phyloP scores from a whole-genome alignment of 2,113 vertebrate genomes.

The Sterna hirundo region DNA sequence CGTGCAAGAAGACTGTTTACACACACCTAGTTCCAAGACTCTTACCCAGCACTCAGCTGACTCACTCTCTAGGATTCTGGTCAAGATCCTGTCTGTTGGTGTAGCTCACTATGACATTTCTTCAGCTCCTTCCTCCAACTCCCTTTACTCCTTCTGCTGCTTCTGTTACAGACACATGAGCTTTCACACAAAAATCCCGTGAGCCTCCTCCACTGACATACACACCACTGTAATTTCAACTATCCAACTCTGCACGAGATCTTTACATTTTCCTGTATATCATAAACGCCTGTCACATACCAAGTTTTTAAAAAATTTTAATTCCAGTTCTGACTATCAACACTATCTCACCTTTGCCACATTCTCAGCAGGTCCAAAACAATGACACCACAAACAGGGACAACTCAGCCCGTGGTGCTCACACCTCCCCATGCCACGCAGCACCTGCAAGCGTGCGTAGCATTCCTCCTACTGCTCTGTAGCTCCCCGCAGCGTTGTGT shows the following conservation, averaged over 20 bases:
- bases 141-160: not conserved
- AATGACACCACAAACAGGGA: not conserved
- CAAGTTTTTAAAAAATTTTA: not conserved
- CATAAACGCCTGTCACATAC: not conserved
- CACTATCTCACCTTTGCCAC: not conserved
- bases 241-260: not conserved
- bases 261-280: not conserved
- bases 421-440: accelerated
- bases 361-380: not conserved
- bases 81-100: not conserved
- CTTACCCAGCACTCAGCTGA: not conserved
- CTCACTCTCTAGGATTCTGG: not conserved
- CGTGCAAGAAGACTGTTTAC: not conserved
- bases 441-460: accelerated
- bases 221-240: not conserved
- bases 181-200: not conserved
- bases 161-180: not conserved
- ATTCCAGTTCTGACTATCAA: not conserved
- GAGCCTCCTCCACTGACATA: not conserved
- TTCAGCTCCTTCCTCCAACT: not conserved
- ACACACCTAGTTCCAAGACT: not conserved
- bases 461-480: not conserved
- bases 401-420: not conserved
- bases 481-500: not conserved
- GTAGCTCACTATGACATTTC: not conserved